These are phyloP conservation scores for Marronus borbonicus DNA, from an alignment of 2,888 invertebrate genomes.

Conservation along the genomic window DNA sequence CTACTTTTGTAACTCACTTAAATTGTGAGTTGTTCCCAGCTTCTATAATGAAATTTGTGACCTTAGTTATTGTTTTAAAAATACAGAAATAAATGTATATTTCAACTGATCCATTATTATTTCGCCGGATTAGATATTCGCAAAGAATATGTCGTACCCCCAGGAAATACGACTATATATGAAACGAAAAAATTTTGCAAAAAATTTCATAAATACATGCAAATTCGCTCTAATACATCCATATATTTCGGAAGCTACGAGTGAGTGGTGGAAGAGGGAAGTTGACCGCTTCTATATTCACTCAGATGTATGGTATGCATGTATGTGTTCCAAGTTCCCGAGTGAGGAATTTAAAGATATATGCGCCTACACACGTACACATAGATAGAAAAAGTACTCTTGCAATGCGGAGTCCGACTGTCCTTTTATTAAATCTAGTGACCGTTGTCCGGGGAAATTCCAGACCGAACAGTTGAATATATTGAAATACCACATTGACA, in stretches of 20 bases:
- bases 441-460: slow-evolving; percentile 48
- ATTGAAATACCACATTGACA: slow-evolving; percentile 69
- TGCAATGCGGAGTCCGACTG: slow-evolving; percentile 13
- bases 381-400: slow-evolving; percentile 21
- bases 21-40: no score
- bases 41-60: no score
- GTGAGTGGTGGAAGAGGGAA: background rate
- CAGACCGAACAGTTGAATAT: slow-evolving; percentile 60
- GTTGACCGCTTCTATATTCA: background rate
- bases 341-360: slow-evolving; percentile 28
- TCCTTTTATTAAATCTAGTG: slow-evolving; percentile 50
- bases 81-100: no score
- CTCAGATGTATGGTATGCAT: background rate
- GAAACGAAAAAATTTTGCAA: slow-evolving; percentile 5
- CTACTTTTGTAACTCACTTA: no score
- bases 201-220: slow-evolving; percentile 28
- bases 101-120: no score
- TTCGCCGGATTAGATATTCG: no score
- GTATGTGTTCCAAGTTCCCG: background rate
- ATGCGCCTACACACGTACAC: slow-evolving; percentile 3
- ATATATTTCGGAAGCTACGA: background rate
- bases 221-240: slow-evolving; percentile 17
- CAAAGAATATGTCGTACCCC: no score
- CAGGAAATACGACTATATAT: background rate
- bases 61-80: no score